Evolutionary conservation across 2,113 vertebrate genomes (phyloP).

Genomic region (Pangasianodon hypophthalmus): DNA sequence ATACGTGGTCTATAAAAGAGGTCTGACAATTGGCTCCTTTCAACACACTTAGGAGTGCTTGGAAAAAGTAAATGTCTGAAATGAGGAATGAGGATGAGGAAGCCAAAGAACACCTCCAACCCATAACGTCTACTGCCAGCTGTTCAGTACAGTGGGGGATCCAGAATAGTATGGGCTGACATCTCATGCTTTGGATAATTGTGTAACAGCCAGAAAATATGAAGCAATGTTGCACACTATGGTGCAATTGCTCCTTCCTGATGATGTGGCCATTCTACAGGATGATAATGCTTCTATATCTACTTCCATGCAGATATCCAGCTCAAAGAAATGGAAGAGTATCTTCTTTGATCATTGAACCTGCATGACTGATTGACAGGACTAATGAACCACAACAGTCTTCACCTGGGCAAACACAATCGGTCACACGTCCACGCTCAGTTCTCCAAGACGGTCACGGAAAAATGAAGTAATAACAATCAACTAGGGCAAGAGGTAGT

Average conservation of each 20-base stretch:
- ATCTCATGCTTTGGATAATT: background rate
- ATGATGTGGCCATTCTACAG: no score
- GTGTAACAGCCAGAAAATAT: no score
- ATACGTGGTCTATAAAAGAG: background rate
- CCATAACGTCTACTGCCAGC: background rate
- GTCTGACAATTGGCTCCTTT: background rate
- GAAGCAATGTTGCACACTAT: background rate
- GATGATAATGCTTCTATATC: no score
- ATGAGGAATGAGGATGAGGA: background rate
- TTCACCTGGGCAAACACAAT: no score
- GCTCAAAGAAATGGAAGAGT: background rate
- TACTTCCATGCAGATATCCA: background rate
- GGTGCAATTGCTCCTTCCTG: background rate
- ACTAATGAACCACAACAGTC: no score
- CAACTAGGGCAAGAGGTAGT: no score
- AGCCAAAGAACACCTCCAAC: background rate
- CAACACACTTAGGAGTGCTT: background rate
- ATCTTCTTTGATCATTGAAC: background rate
- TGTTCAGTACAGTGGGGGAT: background rate
- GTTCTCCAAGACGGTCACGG: no score
- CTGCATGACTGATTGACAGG: no score
- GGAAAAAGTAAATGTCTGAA: background rate
- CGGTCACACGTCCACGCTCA: no score
- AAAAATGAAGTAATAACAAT: no score
- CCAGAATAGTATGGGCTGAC: background rate